These are phyloP conservation scores for Microcebus ravelobensis DNA, from an alignment of 2,113 vertebrate species.

Conservation along the genomic window DNA sequence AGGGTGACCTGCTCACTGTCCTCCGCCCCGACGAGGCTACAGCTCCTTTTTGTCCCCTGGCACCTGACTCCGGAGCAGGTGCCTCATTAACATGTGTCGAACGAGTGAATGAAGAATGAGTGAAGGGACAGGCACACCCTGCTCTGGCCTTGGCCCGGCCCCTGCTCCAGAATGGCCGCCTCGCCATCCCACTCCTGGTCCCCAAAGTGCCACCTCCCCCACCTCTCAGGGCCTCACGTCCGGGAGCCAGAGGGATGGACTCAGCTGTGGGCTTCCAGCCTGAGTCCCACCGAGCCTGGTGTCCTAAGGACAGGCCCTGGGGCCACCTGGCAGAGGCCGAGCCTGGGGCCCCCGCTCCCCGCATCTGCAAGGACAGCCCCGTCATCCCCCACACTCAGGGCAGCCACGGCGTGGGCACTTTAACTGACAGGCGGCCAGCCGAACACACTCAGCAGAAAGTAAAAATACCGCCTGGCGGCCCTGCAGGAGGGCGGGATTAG, in stretches of 20 bases:
- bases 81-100: background rate
- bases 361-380: background rate
- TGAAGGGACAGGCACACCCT: background rate
- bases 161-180: background rate
- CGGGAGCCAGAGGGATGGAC: background rate
- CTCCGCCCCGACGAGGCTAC: background rate
- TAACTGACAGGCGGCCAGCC: background rate
- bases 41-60: background rate
- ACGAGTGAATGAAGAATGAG: background rate
- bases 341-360: background rate
- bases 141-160: background rate
- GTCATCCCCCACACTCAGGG: background rate
- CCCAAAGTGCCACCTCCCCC: background rate
- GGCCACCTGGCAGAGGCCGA: background rate
- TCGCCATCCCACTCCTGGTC: background rate
- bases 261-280: rapidly evolving
- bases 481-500: background rate
- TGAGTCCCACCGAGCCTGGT: background rate
- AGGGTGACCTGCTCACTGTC: background rate
- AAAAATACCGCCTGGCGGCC: background rate
- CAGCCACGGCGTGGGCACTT: background rate
- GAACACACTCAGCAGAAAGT: background rate
- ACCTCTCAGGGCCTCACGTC: background rate
- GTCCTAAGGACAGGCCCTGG: background rate
- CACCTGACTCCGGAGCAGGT: background rate